These are phyloP conservation scores for Drosophila busckii DNA, from an alignment of 1,140 invertebrate species.

Conservation along the genomic window DNA sequence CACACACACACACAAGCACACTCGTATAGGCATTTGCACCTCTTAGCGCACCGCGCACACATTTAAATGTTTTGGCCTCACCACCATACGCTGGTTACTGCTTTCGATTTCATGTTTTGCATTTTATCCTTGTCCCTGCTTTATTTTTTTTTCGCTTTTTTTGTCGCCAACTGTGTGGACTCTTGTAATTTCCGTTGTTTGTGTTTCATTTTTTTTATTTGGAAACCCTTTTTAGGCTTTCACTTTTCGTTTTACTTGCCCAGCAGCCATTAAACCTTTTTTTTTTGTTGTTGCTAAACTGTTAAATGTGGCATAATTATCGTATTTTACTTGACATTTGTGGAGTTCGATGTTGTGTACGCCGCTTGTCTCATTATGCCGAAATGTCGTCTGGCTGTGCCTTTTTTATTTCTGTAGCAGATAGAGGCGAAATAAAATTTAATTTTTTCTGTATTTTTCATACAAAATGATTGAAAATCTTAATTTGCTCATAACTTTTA, in stretches of 20 bases:
- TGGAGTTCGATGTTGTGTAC: constrained; percentile 8
- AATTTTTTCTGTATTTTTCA: no score
- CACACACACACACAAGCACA: constrained; percentile 7
- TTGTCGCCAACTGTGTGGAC: constrained; percentile 62
- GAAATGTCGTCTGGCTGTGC: constrained; percentile 23
- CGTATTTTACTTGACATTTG: constrained; percentile 59
- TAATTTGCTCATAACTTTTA: no score
- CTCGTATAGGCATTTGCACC: constrained; percentile 1
- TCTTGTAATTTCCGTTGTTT: constrained; percentile 66
- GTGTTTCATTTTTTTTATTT: constrained; percentile 22
- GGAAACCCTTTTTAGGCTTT: constrained; percentile 53
- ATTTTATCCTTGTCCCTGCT: constrained; percentile 48
- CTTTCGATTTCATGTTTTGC: constrained; percentile 73
- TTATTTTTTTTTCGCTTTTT: constrained; percentile 19
- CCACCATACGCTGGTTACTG: constrained; percentile 51
- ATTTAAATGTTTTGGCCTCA: constrained; percentile 49
- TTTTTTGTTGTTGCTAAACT: constrained; percentile 56
- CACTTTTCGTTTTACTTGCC: constrained; percentile 39
- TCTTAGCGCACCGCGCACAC: constrained; percentile 11
- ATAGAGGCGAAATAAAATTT: no score
- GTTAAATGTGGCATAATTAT: constrained; percentile 75
- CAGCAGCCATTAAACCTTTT: constrained; percentile 55
- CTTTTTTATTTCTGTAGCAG: no score
- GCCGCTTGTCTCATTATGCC: constrained; percentile 55
- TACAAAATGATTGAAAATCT: no score